Evolutionary conservation across 2,113 vertebrate species (phyloP).

Genomic region (Daphoenositta chrysoptera): DNA sequence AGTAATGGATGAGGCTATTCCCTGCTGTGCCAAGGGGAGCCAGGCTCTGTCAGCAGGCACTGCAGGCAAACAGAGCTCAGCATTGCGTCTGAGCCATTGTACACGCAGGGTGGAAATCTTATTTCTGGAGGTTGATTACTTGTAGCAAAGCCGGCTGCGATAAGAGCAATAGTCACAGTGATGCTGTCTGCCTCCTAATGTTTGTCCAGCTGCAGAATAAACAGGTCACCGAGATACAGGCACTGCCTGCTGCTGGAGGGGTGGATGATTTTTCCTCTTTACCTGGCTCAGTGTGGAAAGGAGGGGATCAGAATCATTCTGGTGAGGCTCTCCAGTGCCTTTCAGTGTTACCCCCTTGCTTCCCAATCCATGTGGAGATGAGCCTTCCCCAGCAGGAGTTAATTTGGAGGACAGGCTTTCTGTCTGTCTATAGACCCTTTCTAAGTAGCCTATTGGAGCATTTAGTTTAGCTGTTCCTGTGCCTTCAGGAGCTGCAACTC

Average conservation of each 20-base stretch:
- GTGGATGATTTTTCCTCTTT: not conserved
- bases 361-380: fast-evolving
- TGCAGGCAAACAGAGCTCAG: not conserved
- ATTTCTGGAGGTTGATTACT: not conserved
- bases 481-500: not conserved
- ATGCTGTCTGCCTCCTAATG: not conserved
- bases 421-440: not conserved
- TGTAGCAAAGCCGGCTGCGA: not conserved
- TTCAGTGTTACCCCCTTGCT: not conserved
- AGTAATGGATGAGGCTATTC: not conserved
- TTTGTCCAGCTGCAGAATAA: slow-evolving; percentile 28
- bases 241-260: not conserved
- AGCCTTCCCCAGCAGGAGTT: not conserved
- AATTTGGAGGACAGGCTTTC: not conserved
- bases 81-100: not conserved
- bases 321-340: not conserved
- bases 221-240: not conserved
- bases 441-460: not conserved
- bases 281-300: not conserved
- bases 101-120: not conserved
- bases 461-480: not conserved
- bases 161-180: not conserved
- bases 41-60: not conserved
- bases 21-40: not conserved
- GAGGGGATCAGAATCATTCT: not conserved